Conservation (phyloP, 1,140 invertebrate species). For the Amyelois transitella region DNA sequence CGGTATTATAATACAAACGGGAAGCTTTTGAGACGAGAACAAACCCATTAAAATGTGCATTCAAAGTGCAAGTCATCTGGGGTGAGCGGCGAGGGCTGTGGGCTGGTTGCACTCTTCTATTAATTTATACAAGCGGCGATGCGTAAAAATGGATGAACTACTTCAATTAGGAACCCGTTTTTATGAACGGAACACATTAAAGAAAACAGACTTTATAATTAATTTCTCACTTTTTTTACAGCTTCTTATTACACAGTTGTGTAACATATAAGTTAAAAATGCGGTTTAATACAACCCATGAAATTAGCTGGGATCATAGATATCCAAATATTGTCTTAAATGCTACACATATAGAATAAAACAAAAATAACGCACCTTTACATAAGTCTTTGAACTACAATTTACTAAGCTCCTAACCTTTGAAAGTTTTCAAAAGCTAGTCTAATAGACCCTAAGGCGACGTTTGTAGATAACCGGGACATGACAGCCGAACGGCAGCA, state of each 20-base stretch:
- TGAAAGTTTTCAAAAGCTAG: not conserved
- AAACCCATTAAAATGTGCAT: constrained; percentile 60
- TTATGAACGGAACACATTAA: not conserved
- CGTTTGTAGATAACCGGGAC: not conserved
- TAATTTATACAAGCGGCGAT: constrained; percentile 57
- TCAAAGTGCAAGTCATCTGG: constrained; percentile 61
- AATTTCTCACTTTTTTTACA: not conserved
- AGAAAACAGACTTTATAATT: not conserved
- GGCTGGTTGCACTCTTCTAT: constrained; percentile 24
- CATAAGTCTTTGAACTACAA: too few species aligned
- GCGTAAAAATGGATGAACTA: constrained; percentile 51
- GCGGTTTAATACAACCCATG: too few species aligned
- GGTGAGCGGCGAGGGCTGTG: constrained; percentile 22
- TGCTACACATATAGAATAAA: too few species aligned
- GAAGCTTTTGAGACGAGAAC: constrained; percentile 24
- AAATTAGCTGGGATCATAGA: too few species aligned
- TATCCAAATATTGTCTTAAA: too few species aligned
- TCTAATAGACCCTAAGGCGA: not conserved
- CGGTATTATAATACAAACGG: constrained; percentile 27
- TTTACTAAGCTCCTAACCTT: not conserved
- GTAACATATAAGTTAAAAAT: too few species aligned
- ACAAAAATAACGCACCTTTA: too few species aligned
- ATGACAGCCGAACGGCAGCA: not conserved
- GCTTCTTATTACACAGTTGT: not conserved
- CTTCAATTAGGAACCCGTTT: constrained; percentile 25